Conservation (phyloP, 2,888 invertebrate species). For the Therioaphis trifolii region DNA sequence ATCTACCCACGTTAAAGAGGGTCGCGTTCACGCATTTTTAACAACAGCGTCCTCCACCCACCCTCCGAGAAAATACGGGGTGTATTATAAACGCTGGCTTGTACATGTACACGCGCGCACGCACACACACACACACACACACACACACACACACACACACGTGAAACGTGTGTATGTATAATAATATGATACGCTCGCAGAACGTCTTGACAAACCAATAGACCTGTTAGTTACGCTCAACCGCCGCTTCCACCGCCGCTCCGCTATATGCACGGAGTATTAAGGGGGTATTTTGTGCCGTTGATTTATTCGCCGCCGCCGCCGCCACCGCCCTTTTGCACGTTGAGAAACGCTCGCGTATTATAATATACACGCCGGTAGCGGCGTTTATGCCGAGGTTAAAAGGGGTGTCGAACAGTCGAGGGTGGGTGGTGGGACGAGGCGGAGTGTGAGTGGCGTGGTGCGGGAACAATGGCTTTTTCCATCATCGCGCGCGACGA, state of each 20-base stretch:
- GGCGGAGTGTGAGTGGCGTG: background rate
- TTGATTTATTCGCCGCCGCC: conserved; percentile 36
- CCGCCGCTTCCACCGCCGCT: background rate
- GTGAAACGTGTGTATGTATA: background rate
- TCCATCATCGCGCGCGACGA: conserved; percentile 26
- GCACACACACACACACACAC: background rate
- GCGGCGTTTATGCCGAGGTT: conserved; percentile 37
- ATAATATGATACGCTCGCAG: background rate
- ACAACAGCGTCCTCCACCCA: background rate
- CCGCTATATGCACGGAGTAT: background rate
- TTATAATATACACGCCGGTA: background rate
- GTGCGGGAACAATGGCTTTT: conserved; percentile 60
- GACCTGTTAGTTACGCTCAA: conserved; percentile 42
- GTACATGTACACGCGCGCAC: no score
- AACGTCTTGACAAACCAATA: conserved; percentile 53
- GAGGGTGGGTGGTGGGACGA: background rate
- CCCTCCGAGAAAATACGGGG: background rate
- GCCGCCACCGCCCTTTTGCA: conserved; percentile 6
- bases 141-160: background rate
- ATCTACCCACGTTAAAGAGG: background rate
- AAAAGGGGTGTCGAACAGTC: conserved; percentile 26
- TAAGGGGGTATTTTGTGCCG: conserved; percentile 34
- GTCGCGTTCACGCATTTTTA: conserved; percentile 33
- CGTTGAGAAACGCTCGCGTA: conserved; percentile 18
- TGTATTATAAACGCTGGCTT: background rate